Evolutionary conservation across 2,797 vertebrate genomes (phyloP), one percentile per base, ranked within the genome.

Genomic region (Trachops cirrhosus): DNA sequence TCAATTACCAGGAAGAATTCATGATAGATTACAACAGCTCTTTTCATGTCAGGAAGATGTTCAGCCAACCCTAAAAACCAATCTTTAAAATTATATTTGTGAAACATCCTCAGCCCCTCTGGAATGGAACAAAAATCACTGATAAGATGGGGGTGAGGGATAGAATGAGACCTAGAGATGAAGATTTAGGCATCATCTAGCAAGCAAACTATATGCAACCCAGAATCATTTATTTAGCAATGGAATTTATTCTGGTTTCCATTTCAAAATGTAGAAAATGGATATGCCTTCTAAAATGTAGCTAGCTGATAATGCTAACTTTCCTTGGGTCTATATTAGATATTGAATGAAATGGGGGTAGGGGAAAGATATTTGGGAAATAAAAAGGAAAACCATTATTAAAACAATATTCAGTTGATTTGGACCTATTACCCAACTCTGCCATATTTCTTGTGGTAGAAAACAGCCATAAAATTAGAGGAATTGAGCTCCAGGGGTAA

Each of bases 1-100:
- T 93, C 74, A 86, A 96, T 93, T 48, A 94, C 71, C 46, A 67
- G 73, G 71, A 89, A 89, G 79, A 85, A 80, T n/a, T 92, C 22
- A 57, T 50, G 46, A 64, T 34, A 89, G 67, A 78, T 93, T 83
- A 89, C 54, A 10, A 88, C 7, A 89, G 21, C 34, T 94, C 37
- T 75, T 95, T 91, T 91, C 85, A 83, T 89, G 41, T 85, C 74
- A 78, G 79, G 46, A 86, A 93, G 73, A 52, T 77, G 62, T 82
- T 82, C 32, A 86, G 46, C 67, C 73, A 93, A 73, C 32, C 46
- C 95, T 95, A 73, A 68, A 89, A 91, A 74, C 37, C 85, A 85
- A 78, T 59, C 48, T 96, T 91, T 82, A 67, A 34, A 37, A 50
- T 37, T 71, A 29, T 29, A 73, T 86, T 83, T 83, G 41, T 92